Evolutionary conservation across 2,797 vertebrate species (phyloP).

Genomic region (Helarctos malayanus): DNA sequence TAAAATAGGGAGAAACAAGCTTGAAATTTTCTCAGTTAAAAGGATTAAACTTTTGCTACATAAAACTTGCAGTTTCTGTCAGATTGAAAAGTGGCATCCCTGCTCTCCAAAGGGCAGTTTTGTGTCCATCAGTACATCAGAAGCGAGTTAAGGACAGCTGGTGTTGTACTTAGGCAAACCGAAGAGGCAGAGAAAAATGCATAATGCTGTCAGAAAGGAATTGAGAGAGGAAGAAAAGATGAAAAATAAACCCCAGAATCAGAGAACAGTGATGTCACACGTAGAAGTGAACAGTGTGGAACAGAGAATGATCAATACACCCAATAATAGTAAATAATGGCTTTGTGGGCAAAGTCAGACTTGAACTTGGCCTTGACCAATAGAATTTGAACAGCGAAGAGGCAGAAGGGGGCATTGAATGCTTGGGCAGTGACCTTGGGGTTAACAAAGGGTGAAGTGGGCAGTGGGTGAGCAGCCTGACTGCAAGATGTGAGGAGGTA

Average conservation of each 20-base stretch:
- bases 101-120: slow-evolving; percentile 1
- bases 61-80: neutral
- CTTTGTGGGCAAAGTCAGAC: neutral
- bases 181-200: neutral
- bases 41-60: neutral
- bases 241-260: neutral
- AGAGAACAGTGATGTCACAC: neutral
- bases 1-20: neutral
- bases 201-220: slow-evolving; percentile 24
- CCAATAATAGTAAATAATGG: neutral
- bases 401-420: neutral
- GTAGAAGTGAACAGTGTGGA: neutral
- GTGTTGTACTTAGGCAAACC: neutral
- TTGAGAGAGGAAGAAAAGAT: neutral
- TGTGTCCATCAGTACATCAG: neutral
- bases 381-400: neutral
- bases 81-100: neutral
- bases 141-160: slow-evolving; percentile 39
- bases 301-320: neutral
- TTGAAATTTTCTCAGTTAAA: slow-evolving; percentile 29
- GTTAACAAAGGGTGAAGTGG: neutral
- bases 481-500: neutral
- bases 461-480: neutral
- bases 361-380: neutral
- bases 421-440: neutral